Base-by-base conservation (phyloP, 2,797 vertebrate species). In the Cyprinodon diabolis region DNA sequence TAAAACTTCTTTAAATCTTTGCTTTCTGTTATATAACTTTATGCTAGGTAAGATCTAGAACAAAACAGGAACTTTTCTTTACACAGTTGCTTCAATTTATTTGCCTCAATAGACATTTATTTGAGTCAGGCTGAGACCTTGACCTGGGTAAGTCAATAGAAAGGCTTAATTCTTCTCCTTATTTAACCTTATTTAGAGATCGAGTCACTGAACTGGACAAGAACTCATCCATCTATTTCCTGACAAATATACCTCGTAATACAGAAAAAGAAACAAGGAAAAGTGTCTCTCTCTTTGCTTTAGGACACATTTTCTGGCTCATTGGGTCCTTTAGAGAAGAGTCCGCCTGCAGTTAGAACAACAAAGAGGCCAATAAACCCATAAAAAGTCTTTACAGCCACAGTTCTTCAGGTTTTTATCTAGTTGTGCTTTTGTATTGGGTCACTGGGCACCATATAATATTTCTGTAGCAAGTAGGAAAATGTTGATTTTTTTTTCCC, bases 251-350 rank as follows among this genome's bases (percentile, higher is more conserved):
- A 73, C 51, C 55, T 3, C 8, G 67, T 71, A 48, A 49, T 12
- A 52, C 30, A 74, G 67, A 37, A 40, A 69, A 55, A 79, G 40
- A 23, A 70, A 66, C 69, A 54, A 54, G 78, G 66, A 87, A 77
- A 81, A 80, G 76, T 69, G 68, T 69, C 68, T 83, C 62, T 49
- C 43, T 84, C 75, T 71, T 75, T 54, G 76, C 89, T 86, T 73
- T 71, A 10, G 77, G 82, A 85, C 73, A 84, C 0, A 85, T 91
- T 83, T 85, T 88, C 84, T 25, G 79, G 71, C 85, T 88, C 84
- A 82, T 87, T 91, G 80, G 58, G 1, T 87, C 66, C 75, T 82
- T 90, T 82, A 79, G 74, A 83, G 67, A 72, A 57, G 55, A 52
- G 23, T 37, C 67, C 12, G 81, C 87, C 86, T 47, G 56, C 52